phyloP scores from a whole-genome alignment of 2,888 invertebrate species.

The Alloplasta piceator region DNA sequence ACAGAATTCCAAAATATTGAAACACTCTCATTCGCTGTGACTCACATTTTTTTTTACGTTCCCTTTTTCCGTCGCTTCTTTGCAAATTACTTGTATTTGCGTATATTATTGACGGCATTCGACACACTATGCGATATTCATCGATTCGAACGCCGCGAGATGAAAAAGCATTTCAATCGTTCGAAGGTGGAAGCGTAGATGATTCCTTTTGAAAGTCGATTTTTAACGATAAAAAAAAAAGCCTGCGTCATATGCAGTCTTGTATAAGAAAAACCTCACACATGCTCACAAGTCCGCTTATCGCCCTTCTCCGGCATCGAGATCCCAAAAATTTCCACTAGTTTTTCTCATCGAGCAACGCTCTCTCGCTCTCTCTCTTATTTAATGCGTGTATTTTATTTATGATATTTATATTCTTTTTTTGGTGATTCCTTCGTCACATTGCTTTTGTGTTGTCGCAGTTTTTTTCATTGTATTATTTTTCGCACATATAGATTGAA shows the following conservation, averaged over 20 bases:
- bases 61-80: slow-evolving; percentile 37
- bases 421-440: slow-evolving; percentile 54
- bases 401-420: slow-evolving; percentile 66
- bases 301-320: slow-evolving; percentile 36
- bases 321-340: slow-evolving; percentile 41
- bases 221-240: slow-evolving; percentile 10
- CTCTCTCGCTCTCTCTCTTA: slow-evolving; percentile 21
- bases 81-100: slow-evolving; percentile 6
- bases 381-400: slow-evolving; percentile 60
- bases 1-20: slow-evolving; percentile 43
- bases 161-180: background rate
- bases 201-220: background rate
- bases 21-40: slow-evolving; percentile 11
- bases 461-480: slow-evolving; percentile 36
- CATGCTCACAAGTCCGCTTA: slow-evolving; percentile 52
- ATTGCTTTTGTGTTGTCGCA: slow-evolving; percentile 70
- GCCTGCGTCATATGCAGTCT: slow-evolving; percentile 13
- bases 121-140: slow-evolving; percentile 5
- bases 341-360: slow-evolving; percentile 35
- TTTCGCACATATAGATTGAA: no score
- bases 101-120: slow-evolving; percentile 5
- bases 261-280: slow-evolving; percentile 25
- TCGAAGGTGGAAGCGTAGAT: slow-evolving; percentile 46
- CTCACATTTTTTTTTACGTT: slow-evolving; percentile 40
- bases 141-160: background rate